phyloP scores from a whole-genome alignment of 2,797 vertebrate species.

The Pterois miles region DNA sequence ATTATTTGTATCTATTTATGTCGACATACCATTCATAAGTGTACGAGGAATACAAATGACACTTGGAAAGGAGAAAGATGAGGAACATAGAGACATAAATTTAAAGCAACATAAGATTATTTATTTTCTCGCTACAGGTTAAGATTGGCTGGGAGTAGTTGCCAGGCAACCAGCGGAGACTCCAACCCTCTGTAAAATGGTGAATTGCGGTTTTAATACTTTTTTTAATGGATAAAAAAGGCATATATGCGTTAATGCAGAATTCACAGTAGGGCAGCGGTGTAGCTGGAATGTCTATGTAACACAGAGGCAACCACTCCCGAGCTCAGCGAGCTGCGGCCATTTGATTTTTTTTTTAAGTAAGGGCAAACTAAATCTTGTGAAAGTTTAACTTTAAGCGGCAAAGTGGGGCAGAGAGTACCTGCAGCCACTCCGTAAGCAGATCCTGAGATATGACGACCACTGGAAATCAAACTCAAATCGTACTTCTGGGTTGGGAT shows the following conservation, averaged over 20 bases:
- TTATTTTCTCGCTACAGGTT: neutral
- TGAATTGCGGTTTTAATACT: rapidly evolving
- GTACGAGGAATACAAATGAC: neutral
- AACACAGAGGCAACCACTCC: too few relatives aligned
- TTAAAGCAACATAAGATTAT: neutral
- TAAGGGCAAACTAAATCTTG: too few relatives aligned
- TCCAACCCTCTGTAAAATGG: neutral
- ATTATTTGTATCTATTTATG: neutral
- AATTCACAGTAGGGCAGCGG: too few relatives aligned
- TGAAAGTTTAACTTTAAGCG: too few relatives aligned
- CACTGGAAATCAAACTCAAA: neutral
- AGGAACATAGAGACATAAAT: neutral
- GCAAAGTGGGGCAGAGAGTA: too few relatives aligned
- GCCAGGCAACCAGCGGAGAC: neutral
- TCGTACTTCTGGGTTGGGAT: neutral
- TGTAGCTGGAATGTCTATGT: too few relatives aligned
- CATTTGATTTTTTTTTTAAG: too few relatives aligned
- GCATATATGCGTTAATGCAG: too few relatives aligned
- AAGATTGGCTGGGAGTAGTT: neutral
- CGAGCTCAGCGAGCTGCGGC: too few relatives aligned
- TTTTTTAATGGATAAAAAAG: neutral
- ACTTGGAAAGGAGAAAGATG: neutral
- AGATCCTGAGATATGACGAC: too few relatives aligned
- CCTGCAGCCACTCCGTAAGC: too few relatives aligned
- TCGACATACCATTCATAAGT: neutral